Conservation (phyloP, 2,797 vertebrate genomes). For the Poeciliopsis paucimaculata region DNA sequence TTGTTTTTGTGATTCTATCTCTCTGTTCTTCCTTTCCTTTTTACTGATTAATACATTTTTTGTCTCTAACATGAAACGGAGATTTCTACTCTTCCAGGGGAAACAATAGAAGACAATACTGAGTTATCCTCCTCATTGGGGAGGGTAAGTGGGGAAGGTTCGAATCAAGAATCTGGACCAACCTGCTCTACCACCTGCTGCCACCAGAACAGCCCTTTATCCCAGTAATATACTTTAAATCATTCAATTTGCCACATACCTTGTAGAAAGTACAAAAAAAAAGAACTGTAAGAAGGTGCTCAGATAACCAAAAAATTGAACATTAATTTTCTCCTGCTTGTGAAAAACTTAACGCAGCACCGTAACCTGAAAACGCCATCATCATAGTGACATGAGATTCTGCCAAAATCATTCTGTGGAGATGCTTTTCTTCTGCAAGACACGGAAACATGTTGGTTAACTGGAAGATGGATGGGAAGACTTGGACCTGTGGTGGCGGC, state of each 20-base stretch:
- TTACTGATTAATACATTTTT: not conserved
- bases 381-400: not conserved
- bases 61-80: not conserved
- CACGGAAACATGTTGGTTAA: not conserved
- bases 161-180: no score
- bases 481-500: no score
- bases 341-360: not conserved
- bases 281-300: no score
- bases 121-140: no score
- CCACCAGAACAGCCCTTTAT: no score
- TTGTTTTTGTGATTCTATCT: not conserved
- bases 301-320: no score
- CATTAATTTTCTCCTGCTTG: no score
- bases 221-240: no score
- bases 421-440: not conserved
- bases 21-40: not conserved
- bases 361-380: not conserved
- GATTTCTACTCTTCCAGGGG: not conserved
- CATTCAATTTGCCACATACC: not conserved
- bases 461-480: not conserved
- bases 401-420: not conserved
- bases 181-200: no score
- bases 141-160: no score
- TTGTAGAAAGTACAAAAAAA: not conserved
- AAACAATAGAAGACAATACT: not conserved